Evolutionary conservation across 2,113 vertebrate genomes (phyloP).

Genomic region (Pogona vitticeps): DNA sequence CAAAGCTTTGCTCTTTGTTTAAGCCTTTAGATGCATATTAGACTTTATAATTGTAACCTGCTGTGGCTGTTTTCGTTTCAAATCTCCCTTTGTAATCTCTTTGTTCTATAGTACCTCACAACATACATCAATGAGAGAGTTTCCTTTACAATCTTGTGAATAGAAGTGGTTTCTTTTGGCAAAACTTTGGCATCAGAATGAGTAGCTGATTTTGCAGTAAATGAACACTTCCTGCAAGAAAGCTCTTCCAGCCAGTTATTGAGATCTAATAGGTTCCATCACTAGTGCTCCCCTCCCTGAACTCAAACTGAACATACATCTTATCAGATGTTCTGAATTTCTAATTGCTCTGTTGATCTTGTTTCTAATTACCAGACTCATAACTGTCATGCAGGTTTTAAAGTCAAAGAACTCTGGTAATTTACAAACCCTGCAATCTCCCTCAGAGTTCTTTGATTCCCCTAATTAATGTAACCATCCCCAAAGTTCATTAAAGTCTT

Average conservation of each 20-base stretch:
- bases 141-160: too few species aligned
- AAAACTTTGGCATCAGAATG: too few species aligned
- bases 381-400: background rate
- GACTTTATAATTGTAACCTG: too few species aligned
- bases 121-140: too few species aligned
- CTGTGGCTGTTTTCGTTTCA: too few species aligned
- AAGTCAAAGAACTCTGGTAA: background rate
- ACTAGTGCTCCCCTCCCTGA: background rate
- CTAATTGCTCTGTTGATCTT: constrained; percentile 3
- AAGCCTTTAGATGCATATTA: too few species aligned
- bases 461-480: background rate
- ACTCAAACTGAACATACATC: background rate
- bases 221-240: too few species aligned
- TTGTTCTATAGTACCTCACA: too few species aligned
- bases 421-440: background rate
- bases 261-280: background rate
- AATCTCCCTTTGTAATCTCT: too few species aligned
- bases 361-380: background rate
- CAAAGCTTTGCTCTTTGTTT: too few species aligned
- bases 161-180: too few species aligned
- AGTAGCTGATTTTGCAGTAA: too few species aligned
- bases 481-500: constrained; percentile 7
- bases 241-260: background rate
- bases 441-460: background rate
- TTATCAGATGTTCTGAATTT: background rate